Base-by-base conservation (phyloP, 2,888 invertebrate genomes). In the Acleris literana region DNA sequence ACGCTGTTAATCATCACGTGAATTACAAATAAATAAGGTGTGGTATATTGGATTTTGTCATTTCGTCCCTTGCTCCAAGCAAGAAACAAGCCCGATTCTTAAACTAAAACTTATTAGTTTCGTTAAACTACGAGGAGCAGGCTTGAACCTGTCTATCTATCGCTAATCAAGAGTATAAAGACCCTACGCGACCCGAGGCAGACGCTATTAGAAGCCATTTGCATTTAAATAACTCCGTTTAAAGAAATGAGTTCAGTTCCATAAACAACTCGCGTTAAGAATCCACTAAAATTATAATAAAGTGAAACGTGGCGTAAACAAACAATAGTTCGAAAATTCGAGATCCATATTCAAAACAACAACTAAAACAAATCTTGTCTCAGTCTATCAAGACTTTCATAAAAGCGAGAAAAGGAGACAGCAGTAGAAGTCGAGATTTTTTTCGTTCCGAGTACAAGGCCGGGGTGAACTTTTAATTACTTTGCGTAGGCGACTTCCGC, bases 401-500 rank as follows among this genome's bases (percentile, higher is more conserved):
- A 13, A 39, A 39, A 39, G 4, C 1, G 39, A 39, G 39, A 13
- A 39, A 39, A 13, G 13, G 13, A 39, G 39, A 39, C 39, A 39
- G 13, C 13, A 39, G 39, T 13, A 13, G 39, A 39, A 39, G 13
- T 4, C 3, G 39, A 13, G 39, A 39, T 39, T 39, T 13, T n/a
- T 39, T 39, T 46, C 22, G 33, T 20, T 44, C 55, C 20, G 29
- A 13, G n/a, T n/a, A n/a, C n/a, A n/a, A n/a, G n/a, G 11, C 51
- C 16, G 33, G 29, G 16, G 73, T 72, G 73, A 80, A 76, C 76
- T 81, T 81, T 79, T 76, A 83, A 85, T 85, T 74, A 75, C 58
- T 25, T 7, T 49, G 81, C 83, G 86, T 86, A 80, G 87, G 86
- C 84, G 84, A 81, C 78, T 81, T 84, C 84, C 82, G 82, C 74